Evolutionary conservation across 2,888 invertebrate species (phyloP).

Genomic region (Malthinus seriepunctatus): DNA sequence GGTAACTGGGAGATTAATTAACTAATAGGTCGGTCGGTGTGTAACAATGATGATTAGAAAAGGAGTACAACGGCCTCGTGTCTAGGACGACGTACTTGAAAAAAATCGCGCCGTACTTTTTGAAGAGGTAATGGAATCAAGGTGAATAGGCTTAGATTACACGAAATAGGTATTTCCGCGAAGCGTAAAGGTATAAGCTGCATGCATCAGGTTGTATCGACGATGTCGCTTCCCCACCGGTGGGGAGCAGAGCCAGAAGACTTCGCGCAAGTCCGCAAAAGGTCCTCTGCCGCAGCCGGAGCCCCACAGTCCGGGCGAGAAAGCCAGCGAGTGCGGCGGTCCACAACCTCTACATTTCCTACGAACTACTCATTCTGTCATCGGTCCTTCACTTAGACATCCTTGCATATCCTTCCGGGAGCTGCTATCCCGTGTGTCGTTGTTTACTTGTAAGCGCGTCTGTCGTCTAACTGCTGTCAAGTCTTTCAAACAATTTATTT

Average conservation of each 20-base stretch:
- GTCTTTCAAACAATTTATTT: conserved; percentile 24
- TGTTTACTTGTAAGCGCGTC: conserved; percentile 31
- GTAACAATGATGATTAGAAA: neutral
- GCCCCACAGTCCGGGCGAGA: conserved; percentile 60
- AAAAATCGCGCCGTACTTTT: conserved; percentile 26
- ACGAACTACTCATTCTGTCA: conserved; percentile 51
- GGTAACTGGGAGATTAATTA: too few relatives aligned
- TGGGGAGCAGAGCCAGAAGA: conserved; percentile 18
- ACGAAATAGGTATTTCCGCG: conserved; percentile 34
- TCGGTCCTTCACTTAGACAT: conserved; percentile 44
- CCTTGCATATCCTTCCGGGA: conserved; percentile 32
- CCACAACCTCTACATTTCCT: conserved; percentile 53
- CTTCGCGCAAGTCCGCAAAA: conserved; percentile 37
- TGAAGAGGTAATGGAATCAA: conserved; percentile 33
- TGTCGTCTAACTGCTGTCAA: conserved; percentile 35
- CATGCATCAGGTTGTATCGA: conserved; percentile 54
- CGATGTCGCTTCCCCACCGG: conserved; percentile 37
- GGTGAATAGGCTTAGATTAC: conserved; percentile 37
- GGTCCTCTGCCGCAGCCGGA: conserved; percentile 51
- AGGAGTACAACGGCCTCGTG: conserved; percentile 23
- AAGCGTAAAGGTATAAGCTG: conserved; percentile 37
- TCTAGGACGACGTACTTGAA: conserved; percentile 21
- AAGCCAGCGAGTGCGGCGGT: conserved; percentile 64
- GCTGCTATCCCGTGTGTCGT: conserved; percentile 29
- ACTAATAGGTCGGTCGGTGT: too few relatives aligned